Base-by-base conservation (phyloP, 2,113 vertebrate species). In the Cynoglossus semilaevis region DNA sequence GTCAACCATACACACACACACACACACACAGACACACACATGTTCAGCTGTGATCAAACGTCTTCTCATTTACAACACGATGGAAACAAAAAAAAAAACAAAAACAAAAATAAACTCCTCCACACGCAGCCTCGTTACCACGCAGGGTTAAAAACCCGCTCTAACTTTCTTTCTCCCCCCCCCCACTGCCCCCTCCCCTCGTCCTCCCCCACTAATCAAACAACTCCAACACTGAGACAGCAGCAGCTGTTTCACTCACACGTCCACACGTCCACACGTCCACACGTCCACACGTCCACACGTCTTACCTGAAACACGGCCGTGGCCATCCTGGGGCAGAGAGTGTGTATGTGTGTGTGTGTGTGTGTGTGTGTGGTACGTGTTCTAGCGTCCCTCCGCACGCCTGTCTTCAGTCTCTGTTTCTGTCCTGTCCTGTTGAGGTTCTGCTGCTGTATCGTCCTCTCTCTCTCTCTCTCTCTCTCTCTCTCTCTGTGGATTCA, bases 261-360 rank as follows among this genome's bases (percentile, higher is more conserved):
- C 22, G 43, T 2, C 17, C 70, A 40, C 8, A 4, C 45, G 40
- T 9, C 12, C 44, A 63, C n/a, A 37, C n/a, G n/a, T n/a, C n/a
- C n/a, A n/a, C n/a, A n/a, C n/a, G n/a, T n/a, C n/a, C n/a, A n/a
- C n/a, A n/a, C n/a, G n/a, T n/a, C n/a, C 61, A 42, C 18, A 35
- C 46, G 66, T 38, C 91, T 89, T 86, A 92, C 91, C 90, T 92
- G 91, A 73, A 86, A 91, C 71, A 92, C 87, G 19, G 89, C 88
- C 19, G 91, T 91, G 72, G 90, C 90, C 90, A 92, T 92, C 85
- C 85, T 88, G 41, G 65, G 46, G 49, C 38, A 12, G 9, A n/a
- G n/a, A n/a, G n/a, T n/a, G n/a, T 51, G 22, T 17, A 41, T 53
- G 36, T 46, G 17, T 11, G 14, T 8, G 17, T 49, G 10, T 29